These are phyloP conservation scores for Sander lucioperca DNA, from an alignment of 2,113 vertebrate species.

Conservation along the genomic window DNA sequence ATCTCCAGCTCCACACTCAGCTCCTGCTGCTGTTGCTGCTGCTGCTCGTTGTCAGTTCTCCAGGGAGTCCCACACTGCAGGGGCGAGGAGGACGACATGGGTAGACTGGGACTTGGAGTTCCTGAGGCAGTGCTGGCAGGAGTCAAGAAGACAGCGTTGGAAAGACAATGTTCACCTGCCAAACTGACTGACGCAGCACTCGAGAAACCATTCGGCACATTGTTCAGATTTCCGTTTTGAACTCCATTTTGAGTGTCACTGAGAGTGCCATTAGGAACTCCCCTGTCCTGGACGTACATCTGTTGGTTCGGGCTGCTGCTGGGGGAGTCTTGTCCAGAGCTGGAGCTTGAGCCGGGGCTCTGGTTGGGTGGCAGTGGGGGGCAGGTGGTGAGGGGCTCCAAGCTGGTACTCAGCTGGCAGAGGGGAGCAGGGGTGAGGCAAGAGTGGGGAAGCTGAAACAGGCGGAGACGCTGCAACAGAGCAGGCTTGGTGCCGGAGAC, in stretches of 20 bases:
- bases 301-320: slow-evolving; percentile 73
- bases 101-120: slow-evolving; percentile 80
- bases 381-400: slow-evolving; percentile 66
- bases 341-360: slow-evolving; percentile 72
- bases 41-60: slow-evolving; percentile 77
- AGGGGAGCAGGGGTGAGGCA: slow-evolving; percentile 78
- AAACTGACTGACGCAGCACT: slow-evolving; percentile 61
- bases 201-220: slow-evolving; percentile 42
- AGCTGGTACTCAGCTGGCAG: slow-evolving; percentile 74
- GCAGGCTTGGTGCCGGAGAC: slow-evolving; percentile 92
- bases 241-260: slow-evolving; percentile 54
- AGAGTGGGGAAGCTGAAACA: slow-evolving; percentile 81
- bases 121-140: slow-evolving; percentile 73
- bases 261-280: slow-evolving; percentile 66
- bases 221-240: slow-evolving; percentile 39
- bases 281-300: slow-evolving; percentile 70
- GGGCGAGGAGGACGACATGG: slow-evolving; percentile 79
- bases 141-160: slow-evolving; percentile 74
- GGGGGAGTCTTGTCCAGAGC: slow-evolving; percentile 74
- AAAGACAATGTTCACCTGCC: slow-evolving; percentile 67
- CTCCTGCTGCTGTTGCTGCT: slow-evolving; percentile 77
- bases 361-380: slow-evolving; percentile 61
- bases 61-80: slow-evolving; percentile 77
- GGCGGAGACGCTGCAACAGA: slow-evolving; percentile 89
- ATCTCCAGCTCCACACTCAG: slow-evolving; percentile 81